Evolutionary conservation across 1,140 invertebrate genomes (phyloP).

Genomic region (Drosophila neocordata): DNA sequence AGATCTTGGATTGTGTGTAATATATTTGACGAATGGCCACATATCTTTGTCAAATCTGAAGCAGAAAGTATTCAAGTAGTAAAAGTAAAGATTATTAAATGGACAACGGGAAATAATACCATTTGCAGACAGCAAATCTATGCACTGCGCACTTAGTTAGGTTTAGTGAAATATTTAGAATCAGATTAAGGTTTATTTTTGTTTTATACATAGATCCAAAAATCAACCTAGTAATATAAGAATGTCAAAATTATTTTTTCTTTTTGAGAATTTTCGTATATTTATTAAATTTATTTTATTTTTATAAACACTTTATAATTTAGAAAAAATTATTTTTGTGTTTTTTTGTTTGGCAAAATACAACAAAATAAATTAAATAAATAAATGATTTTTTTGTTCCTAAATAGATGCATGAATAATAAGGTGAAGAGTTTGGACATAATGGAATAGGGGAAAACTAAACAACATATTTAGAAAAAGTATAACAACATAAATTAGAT

Average conservation of each 20-base stretch:
- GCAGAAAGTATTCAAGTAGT: too few species aligned
- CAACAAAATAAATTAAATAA: slow-evolving; percentile 77
- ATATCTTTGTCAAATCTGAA: too few species aligned
- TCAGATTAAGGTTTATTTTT: too few species aligned
- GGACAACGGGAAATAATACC: too few species aligned
- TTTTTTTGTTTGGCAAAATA: slow-evolving; percentile 43
- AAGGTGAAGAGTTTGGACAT: neutral
- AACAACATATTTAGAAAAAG: neutral
- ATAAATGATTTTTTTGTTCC: slow-evolving; percentile 42
- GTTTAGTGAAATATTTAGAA: too few species aligned
- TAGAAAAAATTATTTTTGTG: slow-evolving; percentile 36
- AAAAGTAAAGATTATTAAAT: too few species aligned
- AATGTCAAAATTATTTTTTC: neutral
- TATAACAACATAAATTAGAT: neutral
- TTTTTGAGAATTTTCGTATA: neutral
- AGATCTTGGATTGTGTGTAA: too few species aligned
- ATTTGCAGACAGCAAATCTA: too few species aligned
- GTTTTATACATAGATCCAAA: too few species aligned
- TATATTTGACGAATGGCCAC: too few species aligned
- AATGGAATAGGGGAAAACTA: slow-evolving; percentile 1
- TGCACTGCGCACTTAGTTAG: too few species aligned
- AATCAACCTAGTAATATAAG: too few species aligned
- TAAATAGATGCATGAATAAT: slow-evolving; percentile 25
- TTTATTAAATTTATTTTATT: slow-evolving; percentile 39
- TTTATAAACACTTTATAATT: slow-evolving; percentile 63